Evolutionary conservation across 2,888 invertebrate species (phyloP).

Genomic region (Parelbella ahira): DNA sequence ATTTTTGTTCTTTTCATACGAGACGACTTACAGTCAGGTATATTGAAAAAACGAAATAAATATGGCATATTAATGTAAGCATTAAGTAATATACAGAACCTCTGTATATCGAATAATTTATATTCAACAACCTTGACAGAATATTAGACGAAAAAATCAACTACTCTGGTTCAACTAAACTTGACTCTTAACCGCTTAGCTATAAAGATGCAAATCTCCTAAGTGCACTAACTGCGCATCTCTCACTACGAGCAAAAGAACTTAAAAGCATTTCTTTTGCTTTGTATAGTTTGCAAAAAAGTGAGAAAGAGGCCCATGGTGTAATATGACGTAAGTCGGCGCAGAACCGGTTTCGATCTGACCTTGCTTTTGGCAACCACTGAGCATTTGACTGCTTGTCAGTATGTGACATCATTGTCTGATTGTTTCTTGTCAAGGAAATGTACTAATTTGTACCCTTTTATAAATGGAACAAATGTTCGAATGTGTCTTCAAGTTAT

Average conservation of each 20-base stretch:
- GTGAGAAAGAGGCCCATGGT: constrained; percentile 31
- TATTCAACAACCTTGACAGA: constrained; percentile 17
- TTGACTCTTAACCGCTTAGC: neutral
- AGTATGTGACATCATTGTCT: constrained; percentile 26
- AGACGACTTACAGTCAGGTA: too few relatives aligned
- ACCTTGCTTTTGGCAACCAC: constrained; percentile 30
- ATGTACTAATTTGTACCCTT: too few relatives aligned
- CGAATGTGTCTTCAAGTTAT: too few relatives aligned
- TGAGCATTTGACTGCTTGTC: constrained; percentile 17
- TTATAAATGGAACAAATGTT: too few relatives aligned
- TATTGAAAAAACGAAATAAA: too few relatives aligned
- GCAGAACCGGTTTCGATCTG: constrained; percentile 31
- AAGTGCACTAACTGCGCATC: neutral
- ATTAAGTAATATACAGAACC: constrained; percentile 25
- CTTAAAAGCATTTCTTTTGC: constrained; percentile 46
- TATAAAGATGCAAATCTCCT: constrained; percentile 18
- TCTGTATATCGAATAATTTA: constrained; percentile 4
- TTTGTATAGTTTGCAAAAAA: constrained; percentile 38
- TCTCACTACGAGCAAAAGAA: constrained; percentile 28
- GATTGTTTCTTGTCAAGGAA: too few relatives aligned
- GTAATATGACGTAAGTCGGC: constrained; percentile 51
- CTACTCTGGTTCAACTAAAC: constrained; percentile 1
- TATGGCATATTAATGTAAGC: too few relatives aligned
- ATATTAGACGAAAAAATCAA: constrained; percentile 7
- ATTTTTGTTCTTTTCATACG: too few relatives aligned